Base-by-base conservation (phyloP, 2,113 vertebrate genomes). In the Gopherus flavomarginatus region DNA sequence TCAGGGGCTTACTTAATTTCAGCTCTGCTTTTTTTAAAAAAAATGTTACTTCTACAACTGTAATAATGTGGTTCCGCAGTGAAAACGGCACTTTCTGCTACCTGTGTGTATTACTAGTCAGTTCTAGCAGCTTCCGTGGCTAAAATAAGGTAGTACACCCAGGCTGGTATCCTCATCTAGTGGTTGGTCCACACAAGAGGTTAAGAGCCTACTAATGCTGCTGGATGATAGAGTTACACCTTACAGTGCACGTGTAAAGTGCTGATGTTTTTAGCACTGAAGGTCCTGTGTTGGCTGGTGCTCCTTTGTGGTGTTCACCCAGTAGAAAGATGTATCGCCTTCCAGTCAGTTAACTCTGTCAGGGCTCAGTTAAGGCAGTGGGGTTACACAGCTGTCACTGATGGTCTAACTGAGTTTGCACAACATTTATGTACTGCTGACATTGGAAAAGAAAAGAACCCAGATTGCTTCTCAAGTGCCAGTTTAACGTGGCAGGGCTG, bases 401-500 rank as follows among this genome's bases (percentile, higher is more conserved):
- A 6, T 10, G 42, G 24, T 11, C 75, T 78, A 26, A 42, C 8
- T 29, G 5, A 78, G 14, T 14, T 26, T 27, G 75, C 38, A n/a
- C 62, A 35, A n/a, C 62, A 11, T 38, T 62, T 31, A 31, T 35
- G 11, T 31, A 14, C 12, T 29, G 59, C 27, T 75, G 69, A 42
- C 17, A 31, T 42, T 21, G 21, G 38, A 42, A 42, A 42, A 38
- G 38, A 38, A 72, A 72, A 42, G 35, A n/a, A 75, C 19, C 69
- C 35, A 77, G 72, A 11, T 77, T 77, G 38, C 80, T 83, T 49
- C n/a, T 75, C 49, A 87, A 79, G 27, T 87, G 81, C 16, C 65
- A 87, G 35, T 35, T 86, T 87, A 54, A 8, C 47, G 62, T 95
- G 88, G 50, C 65, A 95, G 75, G 50, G 24, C 81, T 96, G 88